Evolutionary conservation across 2,797 vertebrate species (phyloP).

Genomic region (Graptemys geographica): DNA sequence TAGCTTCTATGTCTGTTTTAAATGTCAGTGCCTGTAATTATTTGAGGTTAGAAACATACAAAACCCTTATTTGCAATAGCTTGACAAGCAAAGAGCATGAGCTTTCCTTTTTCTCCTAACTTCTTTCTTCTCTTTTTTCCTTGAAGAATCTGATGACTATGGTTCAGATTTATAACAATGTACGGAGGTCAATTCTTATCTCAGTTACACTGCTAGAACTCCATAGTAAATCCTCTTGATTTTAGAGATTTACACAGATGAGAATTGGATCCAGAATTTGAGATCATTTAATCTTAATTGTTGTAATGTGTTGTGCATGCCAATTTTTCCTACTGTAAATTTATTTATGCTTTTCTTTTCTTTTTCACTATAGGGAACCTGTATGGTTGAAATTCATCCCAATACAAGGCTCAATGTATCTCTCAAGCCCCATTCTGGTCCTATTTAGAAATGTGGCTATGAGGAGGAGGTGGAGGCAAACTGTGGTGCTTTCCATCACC

Average conservation of each 20-base stretch:
- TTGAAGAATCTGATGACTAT: neutral
- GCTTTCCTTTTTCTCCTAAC: no score
- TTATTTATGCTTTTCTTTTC: neutral
- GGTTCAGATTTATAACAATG: fast-evolving
- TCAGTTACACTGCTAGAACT: neutral
- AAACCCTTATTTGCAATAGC: neutral
- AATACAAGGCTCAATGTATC: neutral
- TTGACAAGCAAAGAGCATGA: neutral
- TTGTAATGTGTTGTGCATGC: conserved; percentile 44
- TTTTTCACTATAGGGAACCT: neutral
- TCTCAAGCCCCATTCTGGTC: fast-evolving
- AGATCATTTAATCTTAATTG: neutral
- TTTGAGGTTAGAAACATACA: neutral
- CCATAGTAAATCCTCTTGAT: neutral
- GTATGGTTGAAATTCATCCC: neutral
- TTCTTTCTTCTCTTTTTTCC: neutral
- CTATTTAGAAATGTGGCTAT: no score
- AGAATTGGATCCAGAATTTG: neutral
- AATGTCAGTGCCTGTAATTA: neutral
- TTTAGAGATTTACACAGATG: neutral
- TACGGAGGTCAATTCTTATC: neutral
- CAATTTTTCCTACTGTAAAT: conserved; percentile 14
- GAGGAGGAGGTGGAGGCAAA: neutral
- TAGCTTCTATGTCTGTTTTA: neutral
- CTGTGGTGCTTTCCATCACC: neutral